These are phyloP conservation scores for Cottus gobio DNA, from an alignment of 2,113 vertebrate species.

Conservation along the genomic window DNA sequence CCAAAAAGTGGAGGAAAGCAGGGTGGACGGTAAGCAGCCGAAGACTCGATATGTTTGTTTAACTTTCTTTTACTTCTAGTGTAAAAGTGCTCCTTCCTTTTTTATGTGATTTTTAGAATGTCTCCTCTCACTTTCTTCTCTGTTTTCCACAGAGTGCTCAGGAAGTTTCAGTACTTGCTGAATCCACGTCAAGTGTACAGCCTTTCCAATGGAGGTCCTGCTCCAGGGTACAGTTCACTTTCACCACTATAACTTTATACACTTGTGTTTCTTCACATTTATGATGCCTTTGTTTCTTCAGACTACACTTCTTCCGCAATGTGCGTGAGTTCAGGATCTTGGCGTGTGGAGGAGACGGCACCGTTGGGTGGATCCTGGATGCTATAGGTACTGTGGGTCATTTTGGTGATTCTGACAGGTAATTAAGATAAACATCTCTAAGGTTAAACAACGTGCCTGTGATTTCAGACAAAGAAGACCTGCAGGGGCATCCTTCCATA, in stretches of 20 bases:
- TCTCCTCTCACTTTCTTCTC: not conserved
- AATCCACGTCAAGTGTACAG: conserved; percentile 94
- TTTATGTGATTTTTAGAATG: not conserved
- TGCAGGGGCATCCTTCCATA: conserved; percentile 84
- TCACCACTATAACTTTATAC: not conserved
- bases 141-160: conserved; percentile 84
- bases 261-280: not conserved
- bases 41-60: conserved; percentile 4
- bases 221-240: conserved; percentile 81
- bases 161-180: conserved; percentile 92
- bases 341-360: conserved; percentile 94
- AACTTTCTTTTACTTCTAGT: not conserved
- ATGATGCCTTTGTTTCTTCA: conserved; percentile 56
- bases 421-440: not conserved
- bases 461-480: conserved; percentile 86
- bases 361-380: conserved; percentile 94
- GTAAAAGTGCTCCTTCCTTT: not conserved
- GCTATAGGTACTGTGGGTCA: conserved; percentile 85
- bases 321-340: conserved; percentile 87
- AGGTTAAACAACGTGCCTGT: conserved; percentile 4
- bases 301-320: conserved; percentile 90
- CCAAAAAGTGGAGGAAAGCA: conserved; percentile 95
- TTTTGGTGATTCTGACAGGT: not conserved
- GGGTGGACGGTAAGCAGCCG: conserved; percentile 86
- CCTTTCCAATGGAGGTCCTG: conserved; percentile 88